These are phyloP conservation scores for Acropternis orthonyx DNA, from an alignment of 2,797 vertebrate species.

Conservation along the genomic window DNA sequence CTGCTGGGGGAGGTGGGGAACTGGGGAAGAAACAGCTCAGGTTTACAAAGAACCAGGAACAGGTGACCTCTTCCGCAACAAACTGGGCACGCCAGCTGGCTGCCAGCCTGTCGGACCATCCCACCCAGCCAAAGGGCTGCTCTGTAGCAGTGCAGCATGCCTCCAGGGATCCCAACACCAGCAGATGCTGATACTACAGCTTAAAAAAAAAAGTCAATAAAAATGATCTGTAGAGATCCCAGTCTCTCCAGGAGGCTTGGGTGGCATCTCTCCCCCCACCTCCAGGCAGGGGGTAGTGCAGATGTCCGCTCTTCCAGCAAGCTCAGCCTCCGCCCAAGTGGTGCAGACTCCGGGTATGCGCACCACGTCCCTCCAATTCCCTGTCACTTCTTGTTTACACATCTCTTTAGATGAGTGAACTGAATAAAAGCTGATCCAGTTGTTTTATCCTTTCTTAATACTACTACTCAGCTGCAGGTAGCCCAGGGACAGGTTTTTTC, in stretches of 20 bases:
- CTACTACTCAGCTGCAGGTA: slow-evolving; percentile 47
- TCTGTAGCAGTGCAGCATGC: slow-evolving; percentile 66
- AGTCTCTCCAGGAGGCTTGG: background rate
- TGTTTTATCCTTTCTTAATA: slow-evolving; percentile 52
- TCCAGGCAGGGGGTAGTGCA: background rate
- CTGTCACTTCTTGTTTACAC: slow-evolving; percentile 76
- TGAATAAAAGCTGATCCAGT: slow-evolving; percentile 72
- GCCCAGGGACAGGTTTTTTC: background rate
- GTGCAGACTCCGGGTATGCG: fast-evolving
- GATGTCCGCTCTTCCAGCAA: background rate
- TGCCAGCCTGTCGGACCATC: background rate
- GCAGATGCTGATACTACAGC: slow-evolving; percentile 73
- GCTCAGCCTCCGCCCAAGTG: background rate
- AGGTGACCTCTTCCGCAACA: slow-evolving; percentile 73
- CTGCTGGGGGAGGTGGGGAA: slow-evolving; percentile 51
- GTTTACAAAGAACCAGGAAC: slow-evolving; percentile 76
- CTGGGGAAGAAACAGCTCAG: slow-evolving; percentile 77
- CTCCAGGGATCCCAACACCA: slow-evolving; percentile 73
- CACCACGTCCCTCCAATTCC: background rate
- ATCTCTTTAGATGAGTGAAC: slow-evolving; percentile 63
- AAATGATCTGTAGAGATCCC: slow-evolving; percentile 21
- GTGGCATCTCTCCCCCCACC: slow-evolving; percentile 40
- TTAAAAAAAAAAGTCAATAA: slow-evolving; percentile 38
- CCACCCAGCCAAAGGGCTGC: slow-evolving; percentile 58
- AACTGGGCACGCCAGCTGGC: background rate